These are phyloP conservation scores for Dolichoris vasculosae DNA, from an alignment of 1,140 invertebrate genomes.

Conservation along the genomic window DNA sequence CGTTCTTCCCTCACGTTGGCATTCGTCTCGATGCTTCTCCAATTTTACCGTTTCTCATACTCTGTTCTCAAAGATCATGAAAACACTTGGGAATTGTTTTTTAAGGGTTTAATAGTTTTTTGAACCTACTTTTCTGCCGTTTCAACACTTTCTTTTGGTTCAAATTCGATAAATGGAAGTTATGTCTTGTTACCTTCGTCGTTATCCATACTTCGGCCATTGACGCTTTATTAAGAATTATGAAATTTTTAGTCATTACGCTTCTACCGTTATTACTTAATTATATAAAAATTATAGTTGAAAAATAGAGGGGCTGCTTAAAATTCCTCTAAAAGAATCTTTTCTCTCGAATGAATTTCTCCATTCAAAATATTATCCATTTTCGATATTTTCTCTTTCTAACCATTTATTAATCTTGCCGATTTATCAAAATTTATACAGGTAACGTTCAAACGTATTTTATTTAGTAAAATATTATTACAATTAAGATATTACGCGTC, in stretches of 20 bases:
- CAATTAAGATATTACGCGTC: too few relatives aligned
- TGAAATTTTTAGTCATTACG: not conserved
- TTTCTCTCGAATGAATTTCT: not conserved
- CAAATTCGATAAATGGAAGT: not conserved
- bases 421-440: not conserved
- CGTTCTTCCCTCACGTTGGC: not conserved
- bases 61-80: too few relatives aligned
- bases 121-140: not conserved
- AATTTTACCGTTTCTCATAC: too few relatives aligned
- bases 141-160: not conserved
- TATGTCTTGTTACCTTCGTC: not conserved
- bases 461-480: too few relatives aligned
- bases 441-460: not conserved
- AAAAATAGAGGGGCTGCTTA: too few relatives aligned
- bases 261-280: not conserved
- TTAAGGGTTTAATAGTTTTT: not conserved
- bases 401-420: not conserved
- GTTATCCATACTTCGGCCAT: not conserved
- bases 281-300: not conserved
- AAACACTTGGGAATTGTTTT: not conserved
- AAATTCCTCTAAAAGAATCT: too few relatives aligned
- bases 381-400: not conserved
- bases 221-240: not conserved
- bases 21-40: too few relatives aligned
- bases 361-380: not conserved